Conservation (phyloP, 2,113 vertebrate species). For the Shinisaurus crocodilurus region DNA sequence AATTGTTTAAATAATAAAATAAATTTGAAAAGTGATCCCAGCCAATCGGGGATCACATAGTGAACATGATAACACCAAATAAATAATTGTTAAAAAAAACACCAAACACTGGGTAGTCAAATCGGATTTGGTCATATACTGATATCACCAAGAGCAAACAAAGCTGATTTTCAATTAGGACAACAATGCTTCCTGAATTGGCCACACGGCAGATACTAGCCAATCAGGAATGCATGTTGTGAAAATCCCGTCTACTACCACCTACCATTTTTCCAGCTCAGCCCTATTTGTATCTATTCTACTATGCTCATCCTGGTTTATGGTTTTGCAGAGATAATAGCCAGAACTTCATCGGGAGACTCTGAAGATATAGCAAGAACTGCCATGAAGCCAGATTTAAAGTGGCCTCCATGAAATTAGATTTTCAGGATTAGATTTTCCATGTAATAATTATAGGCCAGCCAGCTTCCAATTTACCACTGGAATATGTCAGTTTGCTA, state of each 20-base stretch:
- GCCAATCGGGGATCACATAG: not conserved
- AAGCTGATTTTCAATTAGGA: not conserved
- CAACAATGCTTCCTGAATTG: not conserved
- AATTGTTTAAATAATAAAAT: too few species aligned
- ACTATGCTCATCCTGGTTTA: not conserved
- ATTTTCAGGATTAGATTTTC: not conserved
- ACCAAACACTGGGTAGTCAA: not conserved
- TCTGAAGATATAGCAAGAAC: not conserved
- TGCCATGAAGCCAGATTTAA: not conserved
- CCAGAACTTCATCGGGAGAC: not conserved
- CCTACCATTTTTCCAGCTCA: not conserved
- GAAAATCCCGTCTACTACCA: not conserved
- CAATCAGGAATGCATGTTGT: not conserved
- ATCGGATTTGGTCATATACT: not conserved
- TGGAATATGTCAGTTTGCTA: not conserved
- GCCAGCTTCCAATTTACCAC: not conserved
- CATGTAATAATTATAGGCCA: not conserved
- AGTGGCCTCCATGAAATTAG: not conserved
- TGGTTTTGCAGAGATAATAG: not conserved
- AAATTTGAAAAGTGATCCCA: not conserved
- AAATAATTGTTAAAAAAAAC: not conserved
- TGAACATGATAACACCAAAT: not conserved
- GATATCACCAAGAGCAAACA: not conserved
- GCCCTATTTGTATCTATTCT: not conserved
- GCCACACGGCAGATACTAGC: not conserved